Conservation (phyloP, 2,113 vertebrate genomes). For the Hydropotes inermis region DNA sequence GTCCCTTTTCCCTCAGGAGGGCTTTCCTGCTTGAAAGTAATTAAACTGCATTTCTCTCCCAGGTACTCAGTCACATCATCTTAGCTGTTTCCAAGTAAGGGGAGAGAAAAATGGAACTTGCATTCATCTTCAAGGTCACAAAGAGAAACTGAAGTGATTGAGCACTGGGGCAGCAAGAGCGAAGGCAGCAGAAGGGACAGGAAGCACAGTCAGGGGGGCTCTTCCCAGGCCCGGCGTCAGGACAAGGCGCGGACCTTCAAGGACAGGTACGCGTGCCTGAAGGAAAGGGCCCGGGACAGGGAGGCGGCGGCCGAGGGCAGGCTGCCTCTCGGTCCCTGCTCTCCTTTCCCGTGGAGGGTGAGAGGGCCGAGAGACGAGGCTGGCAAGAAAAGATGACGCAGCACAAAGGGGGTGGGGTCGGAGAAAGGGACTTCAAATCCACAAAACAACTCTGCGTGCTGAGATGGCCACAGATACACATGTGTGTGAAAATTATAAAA, state of each 20-base stretch:
- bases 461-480: too few species aligned
- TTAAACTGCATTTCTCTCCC: neutral
- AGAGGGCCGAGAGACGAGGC: neutral
- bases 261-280: fast-evolving
- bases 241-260: fast-evolving
- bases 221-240: neutral
- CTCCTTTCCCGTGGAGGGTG: fast-evolving
- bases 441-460: neutral
- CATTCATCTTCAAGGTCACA: neutral
- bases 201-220: neutral
- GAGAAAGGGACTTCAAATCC: neutral
- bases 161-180: neutral
- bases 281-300: neutral
- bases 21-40: neutral
- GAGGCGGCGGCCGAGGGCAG: neutral
- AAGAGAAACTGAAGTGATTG: neutral
- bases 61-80: neutral
- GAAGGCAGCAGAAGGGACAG: neutral
- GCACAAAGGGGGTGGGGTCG: fast-evolving
- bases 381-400: neutral
- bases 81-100: neutral
- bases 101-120: neutral
- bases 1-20: neutral
- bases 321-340: fast-evolving
- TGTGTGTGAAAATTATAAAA: neutral